Base-by-base conservation (phyloP, 2,113 vertebrate genomes). In the Loxodonta africana region DNA sequence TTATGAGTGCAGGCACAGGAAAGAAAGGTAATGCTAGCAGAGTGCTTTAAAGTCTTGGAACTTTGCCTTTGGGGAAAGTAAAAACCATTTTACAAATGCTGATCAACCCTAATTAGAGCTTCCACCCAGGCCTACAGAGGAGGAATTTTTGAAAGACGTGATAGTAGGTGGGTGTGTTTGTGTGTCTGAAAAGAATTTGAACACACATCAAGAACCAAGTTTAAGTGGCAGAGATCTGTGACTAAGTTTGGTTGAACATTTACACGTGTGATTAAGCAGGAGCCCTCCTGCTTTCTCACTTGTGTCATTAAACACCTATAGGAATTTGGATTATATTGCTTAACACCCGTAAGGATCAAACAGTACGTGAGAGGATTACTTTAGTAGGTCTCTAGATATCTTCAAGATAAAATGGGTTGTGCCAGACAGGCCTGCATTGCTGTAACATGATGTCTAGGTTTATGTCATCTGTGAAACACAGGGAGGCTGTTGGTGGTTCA, bases 141-240 rank as follows among this genome's bases (percentile, higher is more conserved):
- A 90, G 33, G n/a, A 63, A 84, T 90, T 96, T 91, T 84, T 95
- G 95, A 95, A 90, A 93, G 89, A 82, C 5, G 14, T 91, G 65
- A 25, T 94, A 83, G 96, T 87, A 84, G 60, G 60, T 97, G 93
- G 73, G 44, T 81, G 89, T 96, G 71, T 89, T 94, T 91, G 81
- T 90, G 57, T 82, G 41, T 89, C 25, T 88, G 94, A 89, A 92
- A 96, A 97, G 74, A 94, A 89, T 86, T 80, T 90, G 91, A 96
- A 88, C 33, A 86, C 5, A n/a, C 5, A 41, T 93, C 57, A 73
- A 87, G 77, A 83, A 90, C 82, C n/a, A 82, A 26, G 94, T 86
- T 87, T 80, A 91, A 53, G 60, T 37, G 20, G 23, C 74, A 12
- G 18, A 87, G 33, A 89, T 63, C 83, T 83, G 26, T 84, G 30